Evolutionary conservation across 2,113 vertebrate genomes (phyloP).

Genomic region (Toxotes chatareus): DNA sequence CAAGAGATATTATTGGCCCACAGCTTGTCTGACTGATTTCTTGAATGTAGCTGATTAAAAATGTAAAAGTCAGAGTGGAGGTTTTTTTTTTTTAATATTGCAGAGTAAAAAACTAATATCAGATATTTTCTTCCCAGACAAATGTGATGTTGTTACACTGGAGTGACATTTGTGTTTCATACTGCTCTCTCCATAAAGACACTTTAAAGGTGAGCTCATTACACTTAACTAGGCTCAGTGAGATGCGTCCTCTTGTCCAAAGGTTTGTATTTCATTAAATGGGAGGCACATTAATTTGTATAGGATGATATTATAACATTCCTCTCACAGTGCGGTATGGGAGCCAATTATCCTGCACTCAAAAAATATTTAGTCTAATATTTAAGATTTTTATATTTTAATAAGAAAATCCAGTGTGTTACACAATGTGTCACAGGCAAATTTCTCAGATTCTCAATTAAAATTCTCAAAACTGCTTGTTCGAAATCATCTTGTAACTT

Average conservation of each 20-base stretch:
- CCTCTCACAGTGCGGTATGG: no score
- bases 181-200: constrained; percentile 1
- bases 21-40: constrained; percentile 56
- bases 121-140: constrained; percentile 25
- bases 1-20: constrained; percentile 50
- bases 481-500: no score
- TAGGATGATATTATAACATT: no score
- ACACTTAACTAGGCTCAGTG: not conserved
- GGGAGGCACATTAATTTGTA: not conserved
- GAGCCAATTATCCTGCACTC: no score
- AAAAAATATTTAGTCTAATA: no score
- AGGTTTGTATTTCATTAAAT: not conserved
- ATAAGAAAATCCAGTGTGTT: no score
- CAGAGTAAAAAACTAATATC: constrained; percentile 28
- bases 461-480: no score
- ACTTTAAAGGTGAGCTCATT: constrained; percentile 1
- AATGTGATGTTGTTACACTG: constrained; percentile 11
- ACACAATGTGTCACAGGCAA: no score
- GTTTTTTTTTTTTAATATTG: constrained; percentile 46
- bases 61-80: constrained; percentile 40
- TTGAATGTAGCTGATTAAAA: constrained; percentile 64
- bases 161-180: constrained; percentile 18
- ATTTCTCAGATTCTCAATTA: no score
- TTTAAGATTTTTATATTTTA: no score
- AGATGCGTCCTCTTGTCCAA: not conserved